These are phyloP conservation scores for Thereuonema tuberculata DNA, from an alignment of 1,140 invertebrate species.

Conservation along the genomic window DNA sequence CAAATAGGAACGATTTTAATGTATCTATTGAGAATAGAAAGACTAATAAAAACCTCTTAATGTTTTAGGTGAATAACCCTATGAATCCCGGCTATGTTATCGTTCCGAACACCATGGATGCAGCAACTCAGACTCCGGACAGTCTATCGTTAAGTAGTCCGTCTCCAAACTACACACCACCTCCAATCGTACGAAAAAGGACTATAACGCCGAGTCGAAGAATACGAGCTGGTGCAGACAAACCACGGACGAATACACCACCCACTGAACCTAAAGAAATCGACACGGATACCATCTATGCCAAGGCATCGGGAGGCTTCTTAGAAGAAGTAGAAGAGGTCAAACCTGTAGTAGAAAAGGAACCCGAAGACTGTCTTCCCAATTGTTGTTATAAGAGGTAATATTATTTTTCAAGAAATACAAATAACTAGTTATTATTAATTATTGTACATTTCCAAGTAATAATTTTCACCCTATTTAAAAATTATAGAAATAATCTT, in stretches of 20 bases:
- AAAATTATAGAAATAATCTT: no score
- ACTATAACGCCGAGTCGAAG: neutral
- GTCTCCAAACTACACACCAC: neutral
- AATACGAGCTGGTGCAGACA: neutral
- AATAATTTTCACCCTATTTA: no score
- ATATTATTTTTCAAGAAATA: neutral
- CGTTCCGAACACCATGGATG: no score
- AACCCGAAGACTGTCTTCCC: constrained; percentile 15
- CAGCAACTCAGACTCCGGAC: neutral
- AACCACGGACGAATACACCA: neutral
- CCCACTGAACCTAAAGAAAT: constrained; percentile 3
- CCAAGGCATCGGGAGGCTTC: neutral
- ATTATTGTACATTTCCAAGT: no score
- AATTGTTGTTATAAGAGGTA: constrained; percentile 14
- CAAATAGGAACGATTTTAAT: no score
- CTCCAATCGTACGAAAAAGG: no score
- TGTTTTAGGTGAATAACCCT: no score
- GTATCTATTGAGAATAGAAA: no score
- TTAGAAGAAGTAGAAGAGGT: constrained; percentile 6
- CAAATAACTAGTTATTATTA: neutral
- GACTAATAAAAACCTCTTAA: no score
- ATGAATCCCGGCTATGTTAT: no score
- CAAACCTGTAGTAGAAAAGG: neutral
- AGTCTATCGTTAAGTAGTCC: neutral
- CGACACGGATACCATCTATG: neutral